These are phyloP conservation scores for Mythimna vitellina DNA, from an alignment of 2,888 invertebrate genomes.

Conservation along the genomic window DNA sequence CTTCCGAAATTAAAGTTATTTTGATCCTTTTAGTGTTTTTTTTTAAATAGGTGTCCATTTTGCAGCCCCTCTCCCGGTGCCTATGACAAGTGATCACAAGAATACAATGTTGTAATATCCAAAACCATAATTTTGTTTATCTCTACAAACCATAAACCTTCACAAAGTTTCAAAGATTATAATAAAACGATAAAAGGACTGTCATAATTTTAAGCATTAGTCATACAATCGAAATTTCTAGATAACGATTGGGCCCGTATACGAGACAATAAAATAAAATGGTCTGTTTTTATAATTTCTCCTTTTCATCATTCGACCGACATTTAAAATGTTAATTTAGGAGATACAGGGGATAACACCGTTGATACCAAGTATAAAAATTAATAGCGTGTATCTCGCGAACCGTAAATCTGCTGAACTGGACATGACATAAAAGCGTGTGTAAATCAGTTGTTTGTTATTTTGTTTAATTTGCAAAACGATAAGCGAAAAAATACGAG, in stretches of 20 bases:
- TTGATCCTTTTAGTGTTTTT: too few relatives aligned
- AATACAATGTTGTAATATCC: conserved; percentile 15
- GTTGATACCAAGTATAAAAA: conserved; percentile 50
- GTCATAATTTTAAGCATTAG: conserved; percentile 20
- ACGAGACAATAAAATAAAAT: conserved; percentile 30
- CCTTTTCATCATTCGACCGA: conserved; percentile 41
- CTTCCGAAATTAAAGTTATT: too few relatives aligned
- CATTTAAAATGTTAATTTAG: conserved; percentile 54
- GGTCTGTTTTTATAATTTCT: conserved; percentile 31
- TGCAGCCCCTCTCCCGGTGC: too few relatives aligned
- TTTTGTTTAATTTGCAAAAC: conserved; percentile 39
- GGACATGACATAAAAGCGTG: conserved; percentile 37
- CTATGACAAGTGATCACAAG: neutral
- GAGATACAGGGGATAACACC: conserved; percentile 38
- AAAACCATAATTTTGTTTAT: conserved; percentile 28
- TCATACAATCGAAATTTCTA: conserved; percentile 36
- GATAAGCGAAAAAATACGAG: conserved; percentile 39
- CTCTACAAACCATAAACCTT: conserved; percentile 17
- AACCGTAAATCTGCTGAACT: conserved; percentile 47
- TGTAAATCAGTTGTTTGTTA: conserved; percentile 49
- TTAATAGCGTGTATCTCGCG: conserved; percentile 50
- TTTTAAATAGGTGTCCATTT: too few relatives aligned
- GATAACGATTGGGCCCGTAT: conserved; percentile 44
- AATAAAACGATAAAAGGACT: conserved; percentile 20
- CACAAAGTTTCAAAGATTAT: conserved; percentile 16